Evolutionary conservation across 2,888 invertebrate genomes (phyloP).

Genomic region (Agonopterix heracliana): DNA sequence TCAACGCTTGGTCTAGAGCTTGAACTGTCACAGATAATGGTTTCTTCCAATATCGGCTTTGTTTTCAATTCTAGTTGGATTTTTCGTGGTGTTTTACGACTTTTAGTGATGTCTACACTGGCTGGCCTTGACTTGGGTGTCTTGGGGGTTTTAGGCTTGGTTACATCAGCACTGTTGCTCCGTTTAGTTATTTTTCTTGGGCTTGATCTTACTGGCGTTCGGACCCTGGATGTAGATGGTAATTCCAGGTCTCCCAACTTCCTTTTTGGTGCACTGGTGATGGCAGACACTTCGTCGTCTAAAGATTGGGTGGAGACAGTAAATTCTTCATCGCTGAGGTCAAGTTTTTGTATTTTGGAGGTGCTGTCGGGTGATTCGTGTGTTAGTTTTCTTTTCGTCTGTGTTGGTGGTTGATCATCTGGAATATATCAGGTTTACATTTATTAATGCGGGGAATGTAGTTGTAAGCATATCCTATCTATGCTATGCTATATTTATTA

Average conservation of each 20-base stretch:
- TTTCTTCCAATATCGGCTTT: conserved; percentile 12
- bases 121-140: conserved; percentile 54
- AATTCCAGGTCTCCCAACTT: conserved; percentile 34
- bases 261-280: conserved; percentile 38
- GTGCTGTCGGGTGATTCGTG: conserved; percentile 37
- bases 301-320: conserved; percentile 43
- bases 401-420: conserved; percentile 8
- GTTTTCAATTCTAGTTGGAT: conserved; percentile 24
- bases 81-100: conserved; percentile 41
- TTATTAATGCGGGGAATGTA: neutral
- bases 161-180: conserved; percentile 55
- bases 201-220: conserved; percentile 48
- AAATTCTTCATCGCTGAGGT: conserved; percentile 34
- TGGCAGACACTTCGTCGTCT: conserved; percentile 58
- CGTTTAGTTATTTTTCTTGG: conserved; percentile 52
- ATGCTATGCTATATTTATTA: too few relatives aligned
- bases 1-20: conserved; percentile 43
- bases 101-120: conserved; percentile 51
- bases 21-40: conserved; percentile 25
- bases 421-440: conserved; percentile 1
- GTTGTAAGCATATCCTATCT: too few relatives aligned
- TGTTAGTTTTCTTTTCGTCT: conserved; percentile 53
- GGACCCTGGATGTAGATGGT: conserved; percentile 49
- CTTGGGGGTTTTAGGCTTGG: conserved; percentile 49
- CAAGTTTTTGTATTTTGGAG: conserved; percentile 57